phyloP scores from a whole-genome alignment of 2,797 vertebrate genomes.

The Enteromius treurensis region DNA sequence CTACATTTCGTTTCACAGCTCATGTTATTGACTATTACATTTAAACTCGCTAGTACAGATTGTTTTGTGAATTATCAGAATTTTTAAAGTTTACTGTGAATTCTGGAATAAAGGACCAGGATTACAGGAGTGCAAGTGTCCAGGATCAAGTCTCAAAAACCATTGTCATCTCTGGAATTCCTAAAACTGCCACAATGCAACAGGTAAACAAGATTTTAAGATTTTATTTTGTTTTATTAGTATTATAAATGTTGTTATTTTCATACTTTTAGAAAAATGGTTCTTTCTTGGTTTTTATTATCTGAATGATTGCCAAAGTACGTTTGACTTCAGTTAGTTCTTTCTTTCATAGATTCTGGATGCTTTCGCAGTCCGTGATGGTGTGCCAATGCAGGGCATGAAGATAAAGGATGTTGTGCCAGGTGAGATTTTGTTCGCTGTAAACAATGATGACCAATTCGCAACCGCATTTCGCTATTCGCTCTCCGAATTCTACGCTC shows the following conservation, averaged over 20 bases:
- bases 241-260: background rate
- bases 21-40: background rate
- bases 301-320: background rate
- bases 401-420: constrained; percentile 81
- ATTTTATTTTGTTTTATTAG: too few relatives aligned
- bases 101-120: constrained; percentile 78
- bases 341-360: constrained; percentile 75
- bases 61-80: background rate
- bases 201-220: constrained; percentile 79
- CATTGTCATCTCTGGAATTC: constrained; percentile 90
- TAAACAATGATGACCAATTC: constrained; percentile 67
- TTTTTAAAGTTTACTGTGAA: constrained; percentile 49
- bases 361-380: constrained; percentile 78
- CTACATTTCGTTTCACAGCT: background rate
- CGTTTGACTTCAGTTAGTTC: background rate
- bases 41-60: background rate
- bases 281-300: background rate
- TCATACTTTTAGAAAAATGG: background rate
- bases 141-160: constrained; percentile 90
- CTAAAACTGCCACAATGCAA: constrained; percentile 94
- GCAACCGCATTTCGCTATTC: constrained; percentile 72
- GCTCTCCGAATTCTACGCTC: constrained; percentile 70
- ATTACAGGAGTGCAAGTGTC: constrained; percentile 80
- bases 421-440: constrained; percentile 74
- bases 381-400: constrained; percentile 81